Percentiles rank a stretch among this genome's conserved stretches.
Evolutionary conservation across 1,140 invertebrate species (phyloP).

Genomic region (Drosophila lini): DNA sequence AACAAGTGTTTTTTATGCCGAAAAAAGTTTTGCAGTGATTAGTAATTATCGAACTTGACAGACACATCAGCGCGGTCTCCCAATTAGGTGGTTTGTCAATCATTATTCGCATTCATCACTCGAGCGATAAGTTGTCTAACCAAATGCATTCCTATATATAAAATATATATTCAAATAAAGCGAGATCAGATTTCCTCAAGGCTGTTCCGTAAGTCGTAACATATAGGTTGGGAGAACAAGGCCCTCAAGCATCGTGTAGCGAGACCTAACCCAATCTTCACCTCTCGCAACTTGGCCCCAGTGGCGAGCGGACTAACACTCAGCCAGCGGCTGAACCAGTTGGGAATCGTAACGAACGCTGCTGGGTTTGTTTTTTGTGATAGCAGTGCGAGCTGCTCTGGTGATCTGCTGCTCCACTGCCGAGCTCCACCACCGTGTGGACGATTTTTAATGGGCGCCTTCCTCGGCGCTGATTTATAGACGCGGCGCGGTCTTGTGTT

Average conservation of each 20-base stretch:
- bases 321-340: constrained; percentile 21
- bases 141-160: background rate
- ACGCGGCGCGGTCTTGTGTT: constrained; percentile 14
- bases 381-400: constrained; percentile 3
- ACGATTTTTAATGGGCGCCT: constrained; percentile 35
- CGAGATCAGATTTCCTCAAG: constrained; percentile 75
- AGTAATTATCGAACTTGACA: constrained; percentile 63
- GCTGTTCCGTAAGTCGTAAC: constrained; percentile 75
- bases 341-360: constrained; percentile 46
- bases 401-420: constrained; percentile 1
- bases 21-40: constrained; percentile 62
- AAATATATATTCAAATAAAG: constrained; percentile 9
- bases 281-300: background rate
- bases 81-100: constrained; percentile 70
- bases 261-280: constrained; percentile 71
- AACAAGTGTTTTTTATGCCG: background rate
- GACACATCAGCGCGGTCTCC: constrained; percentile 22
- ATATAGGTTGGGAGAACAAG: constrained; percentile 73
- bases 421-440: constrained; percentile 5
- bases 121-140: background rate
- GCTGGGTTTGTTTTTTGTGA: background rate
- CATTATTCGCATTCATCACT: constrained; percentile 46
- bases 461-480: constrained; percentile 34
- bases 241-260: constrained; percentile 63
- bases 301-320: rapidly evolving